phyloP scores from a whole-genome alignment of 2,113 vertebrate genomes.

The Mustela nigripes region DNA sequence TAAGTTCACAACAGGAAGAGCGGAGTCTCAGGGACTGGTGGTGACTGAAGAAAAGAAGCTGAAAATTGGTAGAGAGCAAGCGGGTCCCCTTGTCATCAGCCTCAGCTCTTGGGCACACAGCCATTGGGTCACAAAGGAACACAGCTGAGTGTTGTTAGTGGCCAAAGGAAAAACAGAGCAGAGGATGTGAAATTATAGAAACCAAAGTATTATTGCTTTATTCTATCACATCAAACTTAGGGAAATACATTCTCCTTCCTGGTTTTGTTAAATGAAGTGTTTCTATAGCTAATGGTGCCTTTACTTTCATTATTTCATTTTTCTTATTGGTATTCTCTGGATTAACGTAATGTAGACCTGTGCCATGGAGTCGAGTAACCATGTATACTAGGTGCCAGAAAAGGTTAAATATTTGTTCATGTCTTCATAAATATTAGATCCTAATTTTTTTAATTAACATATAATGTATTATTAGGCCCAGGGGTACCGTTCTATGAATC shows the following conservation, averaged over 20 bases:
- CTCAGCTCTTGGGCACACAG: not conserved
- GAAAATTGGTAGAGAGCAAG: not conserved
- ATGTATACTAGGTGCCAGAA: not conserved
- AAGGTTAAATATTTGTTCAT: not conserved
- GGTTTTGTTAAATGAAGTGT: not conserved
- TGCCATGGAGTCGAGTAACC: not conserved
- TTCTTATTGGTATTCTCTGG: not conserved
- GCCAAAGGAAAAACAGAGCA: not conserved
- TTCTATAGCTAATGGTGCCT: not conserved
- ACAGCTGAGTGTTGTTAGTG: not conserved
- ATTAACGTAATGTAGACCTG: not conserved
- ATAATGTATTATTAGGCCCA: no score
- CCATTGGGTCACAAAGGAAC: not conserved
- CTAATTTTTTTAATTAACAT: not conserved
- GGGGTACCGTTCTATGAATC: no score
- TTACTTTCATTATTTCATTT: slow-evolving; percentile 18
- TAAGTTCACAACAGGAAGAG: not conserved
- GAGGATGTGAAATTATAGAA: not conserved
- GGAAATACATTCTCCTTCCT: not conserved
- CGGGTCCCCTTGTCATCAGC: not conserved
- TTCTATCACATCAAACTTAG: not conserved
- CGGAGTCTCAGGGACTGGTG: not conserved
- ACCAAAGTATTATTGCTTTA: not conserved
- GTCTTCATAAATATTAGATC: not conserved
- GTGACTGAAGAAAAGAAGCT: not conserved